A percentile compares a stretch with the other conserved stretches of the same genome.
Evolutionary conservation across 2,888 invertebrate species (phyloP).

Genomic region (Molorchus minor): DNA sequence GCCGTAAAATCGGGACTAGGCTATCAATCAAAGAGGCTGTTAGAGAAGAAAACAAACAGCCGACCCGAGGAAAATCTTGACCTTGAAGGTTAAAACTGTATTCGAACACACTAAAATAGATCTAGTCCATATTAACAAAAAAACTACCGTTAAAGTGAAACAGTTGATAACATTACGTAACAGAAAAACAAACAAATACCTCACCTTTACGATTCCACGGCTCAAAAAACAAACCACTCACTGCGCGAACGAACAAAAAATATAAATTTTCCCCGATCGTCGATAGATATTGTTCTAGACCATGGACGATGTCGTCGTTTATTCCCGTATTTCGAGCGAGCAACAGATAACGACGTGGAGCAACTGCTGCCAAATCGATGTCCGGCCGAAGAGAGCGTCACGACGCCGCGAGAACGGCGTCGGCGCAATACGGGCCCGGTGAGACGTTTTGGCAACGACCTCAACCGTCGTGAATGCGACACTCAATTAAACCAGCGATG

Average conservation of each 20-base stretch:
- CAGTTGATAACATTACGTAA: slow-evolving; percentile 10
- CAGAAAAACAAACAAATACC: slow-evolving; percentile 4
- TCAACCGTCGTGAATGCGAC: neutral
- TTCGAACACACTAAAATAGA: slow-evolving; percentile 4
- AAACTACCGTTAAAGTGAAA: too few species aligned
- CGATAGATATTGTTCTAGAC: neutral
- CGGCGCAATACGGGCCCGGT: slow-evolving; percentile 42
- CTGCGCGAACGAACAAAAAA: neutral
- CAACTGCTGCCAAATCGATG: slow-evolving; percentile 59
- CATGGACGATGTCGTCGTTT: slow-evolving; percentile 9
- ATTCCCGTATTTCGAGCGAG: slow-evolving; percentile 31
- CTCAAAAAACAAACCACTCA: neutral
- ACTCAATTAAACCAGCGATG: neutral
- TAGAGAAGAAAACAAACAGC: slow-evolving; percentile 4
- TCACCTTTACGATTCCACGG: slow-evolving; percentile 13
- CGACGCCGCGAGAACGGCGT: slow-evolving; percentile 54
- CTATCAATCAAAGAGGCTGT: slow-evolving; percentile 5
- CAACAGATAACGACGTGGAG: slow-evolving; percentile 54
- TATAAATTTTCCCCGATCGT: neutral
- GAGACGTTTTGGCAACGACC: neutral
- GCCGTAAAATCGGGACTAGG: neutral
- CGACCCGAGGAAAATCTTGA: neutral
- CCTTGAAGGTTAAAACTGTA: neutral
- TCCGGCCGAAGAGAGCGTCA: slow-evolving; percentile 52
- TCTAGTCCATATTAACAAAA: slow-evolving; percentile 4